Evolutionary conservation across 2,797 vertebrate species (phyloP).

Genomic region (Tokudaia muenninki): DNA sequence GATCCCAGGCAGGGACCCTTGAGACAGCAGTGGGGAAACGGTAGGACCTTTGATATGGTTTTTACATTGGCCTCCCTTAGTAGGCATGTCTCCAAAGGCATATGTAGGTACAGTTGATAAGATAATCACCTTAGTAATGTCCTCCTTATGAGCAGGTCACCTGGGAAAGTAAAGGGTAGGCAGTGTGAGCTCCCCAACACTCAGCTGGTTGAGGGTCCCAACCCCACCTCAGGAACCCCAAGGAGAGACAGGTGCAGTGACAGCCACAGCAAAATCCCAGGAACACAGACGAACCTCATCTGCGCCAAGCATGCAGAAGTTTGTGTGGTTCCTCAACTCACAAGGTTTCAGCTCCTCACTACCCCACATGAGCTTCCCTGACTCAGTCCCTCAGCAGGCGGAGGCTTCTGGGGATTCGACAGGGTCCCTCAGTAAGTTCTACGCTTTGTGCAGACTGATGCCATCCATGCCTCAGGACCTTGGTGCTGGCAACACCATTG

Average conservation of each 20-base stretch:
- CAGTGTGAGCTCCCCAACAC: background rate
- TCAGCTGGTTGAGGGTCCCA: background rate
- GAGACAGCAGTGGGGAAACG: background rate
- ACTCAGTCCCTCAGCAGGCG: background rate
- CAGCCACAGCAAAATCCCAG: background rate
- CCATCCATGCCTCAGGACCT: background rate
- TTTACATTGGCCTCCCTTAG: background rate
- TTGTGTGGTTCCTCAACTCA: background rate
- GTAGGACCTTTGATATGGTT: conserved; percentile 3
- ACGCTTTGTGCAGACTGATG: background rate
- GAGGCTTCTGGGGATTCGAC: no score
- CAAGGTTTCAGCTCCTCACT: background rate
- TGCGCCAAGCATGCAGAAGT: background rate
- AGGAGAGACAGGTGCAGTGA: background rate
- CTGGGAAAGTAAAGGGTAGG: conserved; percentile 51
- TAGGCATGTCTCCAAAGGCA: background rate
- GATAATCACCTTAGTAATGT: conserved; percentile 35
- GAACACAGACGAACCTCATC: background rate
- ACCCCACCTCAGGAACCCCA: background rate
- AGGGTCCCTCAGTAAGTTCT: background rate
- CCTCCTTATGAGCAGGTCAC: conserved; percentile 60
- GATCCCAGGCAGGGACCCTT: background rate
- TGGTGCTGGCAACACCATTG: background rate
- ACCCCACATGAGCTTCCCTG: background rate
- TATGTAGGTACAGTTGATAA: conserved; percentile 47